Percentiles rank a stretch among this genome's conserved stretches.
Conservation (phyloP, 2,113 vertebrate genomes). For the Anguilla rostrata region DNA sequence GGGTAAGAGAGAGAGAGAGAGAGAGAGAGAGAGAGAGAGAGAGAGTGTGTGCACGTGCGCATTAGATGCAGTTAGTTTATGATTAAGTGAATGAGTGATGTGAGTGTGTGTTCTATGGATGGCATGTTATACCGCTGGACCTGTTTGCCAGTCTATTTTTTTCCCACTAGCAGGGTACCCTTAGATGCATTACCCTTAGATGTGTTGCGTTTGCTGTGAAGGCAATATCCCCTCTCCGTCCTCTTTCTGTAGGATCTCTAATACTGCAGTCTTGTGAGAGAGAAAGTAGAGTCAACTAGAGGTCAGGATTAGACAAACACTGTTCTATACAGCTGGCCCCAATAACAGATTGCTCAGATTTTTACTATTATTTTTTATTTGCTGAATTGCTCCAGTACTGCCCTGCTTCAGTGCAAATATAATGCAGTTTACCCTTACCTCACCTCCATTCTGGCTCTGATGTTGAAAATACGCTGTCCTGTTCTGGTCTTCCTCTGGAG, state of each 20-base stretch:
- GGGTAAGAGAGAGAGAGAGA: constrained; percentile 72
- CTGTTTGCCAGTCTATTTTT: neutral
- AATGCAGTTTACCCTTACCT: neutral
- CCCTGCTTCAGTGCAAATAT: neutral
- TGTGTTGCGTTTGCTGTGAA: neutral
- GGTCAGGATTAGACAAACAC: no score
- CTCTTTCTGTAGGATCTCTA: no score
- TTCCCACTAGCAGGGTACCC: neutral
- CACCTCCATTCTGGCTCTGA: neutral
- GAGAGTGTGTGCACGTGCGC: no score
- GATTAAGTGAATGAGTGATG: neutral
- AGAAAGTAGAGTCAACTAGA: no score
- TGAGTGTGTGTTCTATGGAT: neutral
- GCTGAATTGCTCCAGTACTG: neutral
- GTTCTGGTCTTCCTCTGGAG: neutral
- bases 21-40: no score
- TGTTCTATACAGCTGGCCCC: no score
- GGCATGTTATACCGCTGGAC: neutral
- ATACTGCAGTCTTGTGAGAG: no score
- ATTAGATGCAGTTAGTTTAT: no score
- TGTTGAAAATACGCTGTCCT: neutral
- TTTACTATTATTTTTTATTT: neutral
- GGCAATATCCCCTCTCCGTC: no score
- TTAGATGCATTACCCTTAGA: neutral
- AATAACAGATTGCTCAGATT: neutral